phyloP scores from a whole-genome alignment of 1,140 invertebrate species.

The Drosophila pachea region DNA sequence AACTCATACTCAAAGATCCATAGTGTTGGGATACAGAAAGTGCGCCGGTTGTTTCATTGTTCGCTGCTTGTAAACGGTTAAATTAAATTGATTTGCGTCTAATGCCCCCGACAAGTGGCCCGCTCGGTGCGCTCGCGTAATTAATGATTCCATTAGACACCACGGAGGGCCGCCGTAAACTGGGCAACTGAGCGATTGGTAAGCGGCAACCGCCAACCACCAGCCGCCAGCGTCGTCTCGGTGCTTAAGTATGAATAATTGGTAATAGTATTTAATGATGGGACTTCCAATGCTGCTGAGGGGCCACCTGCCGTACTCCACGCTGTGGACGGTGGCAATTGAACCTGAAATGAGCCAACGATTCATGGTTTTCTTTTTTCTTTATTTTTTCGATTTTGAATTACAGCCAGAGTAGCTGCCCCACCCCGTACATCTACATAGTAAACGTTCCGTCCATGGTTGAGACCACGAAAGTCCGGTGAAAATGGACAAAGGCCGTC shows the following conservation, averaged over 20 bases:
- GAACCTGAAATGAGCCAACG: conserved; percentile 38
- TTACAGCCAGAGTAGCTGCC: conserved; percentile 24
- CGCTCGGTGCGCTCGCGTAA: conserved; percentile 59
- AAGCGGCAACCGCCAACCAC: conserved; percentile 27
- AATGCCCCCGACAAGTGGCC: conserved; percentile 74
- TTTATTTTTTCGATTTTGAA: conserved; percentile 21
- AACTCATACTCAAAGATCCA: conserved; percentile 43
- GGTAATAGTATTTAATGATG: conserved; percentile 78
- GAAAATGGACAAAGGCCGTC: conserved; percentile 74
- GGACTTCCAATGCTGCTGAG: conserved; percentile 31
- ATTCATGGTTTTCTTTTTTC: conserved; percentile 29
- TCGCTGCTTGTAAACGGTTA: conserved; percentile 75
- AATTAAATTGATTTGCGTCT: conserved; percentile 78
- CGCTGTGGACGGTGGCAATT: conserved; percentile 52
- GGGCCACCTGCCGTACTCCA: conserved; percentile 56
- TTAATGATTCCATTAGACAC: conserved; percentile 78
- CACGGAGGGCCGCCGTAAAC: conserved; percentile 36
- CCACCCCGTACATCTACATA: neutral
- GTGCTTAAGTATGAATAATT: conserved; percentile 78
- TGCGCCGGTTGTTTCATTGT: conserved; percentile 42
- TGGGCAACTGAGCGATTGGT: conserved; percentile 5
- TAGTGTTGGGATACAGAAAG: conserved; percentile 13
- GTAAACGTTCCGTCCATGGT: conserved; percentile 65
- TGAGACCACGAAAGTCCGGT: conserved; percentile 52
- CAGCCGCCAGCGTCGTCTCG: conserved; percentile 53